These are phyloP conservation scores for Hypolimnas misippus DNA, from an alignment of 2,888 invertebrate genomes.

Conservation along the genomic window DNA sequence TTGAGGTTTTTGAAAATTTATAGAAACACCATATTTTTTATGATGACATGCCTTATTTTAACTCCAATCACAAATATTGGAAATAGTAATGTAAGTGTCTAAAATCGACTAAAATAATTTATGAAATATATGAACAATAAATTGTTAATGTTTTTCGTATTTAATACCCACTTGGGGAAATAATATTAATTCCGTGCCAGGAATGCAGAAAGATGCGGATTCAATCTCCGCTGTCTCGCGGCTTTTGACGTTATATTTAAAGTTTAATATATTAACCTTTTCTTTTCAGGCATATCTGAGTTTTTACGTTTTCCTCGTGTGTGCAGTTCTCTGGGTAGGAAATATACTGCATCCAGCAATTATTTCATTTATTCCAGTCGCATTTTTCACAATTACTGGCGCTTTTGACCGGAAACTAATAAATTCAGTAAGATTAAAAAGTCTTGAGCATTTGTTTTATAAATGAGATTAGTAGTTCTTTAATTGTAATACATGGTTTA, in stretches of 20 bases:
- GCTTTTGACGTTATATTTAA: too few relatives aligned
- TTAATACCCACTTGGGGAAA: too few relatives aligned
- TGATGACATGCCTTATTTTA: constrained; percentile 58
- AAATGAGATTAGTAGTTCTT: too few relatives aligned
- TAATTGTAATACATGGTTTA: too few relatives aligned
- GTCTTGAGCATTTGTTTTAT: neutral
- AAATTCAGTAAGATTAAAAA: constrained; percentile 49
- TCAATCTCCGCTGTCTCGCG: too few relatives aligned
- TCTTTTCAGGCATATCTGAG: constrained; percentile 49
- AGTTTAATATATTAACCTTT: too few relatives aligned
- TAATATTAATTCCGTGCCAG: too few relatives aligned
- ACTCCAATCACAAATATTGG: constrained; percentile 57
- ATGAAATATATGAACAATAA: too few relatives aligned
- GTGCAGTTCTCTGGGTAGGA: constrained; percentile 56
- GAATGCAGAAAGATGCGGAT: too few relatives aligned
- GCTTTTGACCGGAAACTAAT: constrained; percentile 47
- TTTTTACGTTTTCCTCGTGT: constrained; percentile 63
- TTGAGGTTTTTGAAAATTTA: constrained; percentile 59
- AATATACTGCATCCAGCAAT: constrained; percentile 62
- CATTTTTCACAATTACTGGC: constrained; percentile 53
- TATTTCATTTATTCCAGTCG: constrained; percentile 57
- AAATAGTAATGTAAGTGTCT: constrained; percentile 55
- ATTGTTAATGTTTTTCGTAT: too few relatives aligned
- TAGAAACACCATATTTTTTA: constrained; percentile 56
- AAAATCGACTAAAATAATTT: too few relatives aligned